Base-by-base conservation (phyloP, 2,888 invertebrate species). In the Ariolimax columbianus region DNA sequence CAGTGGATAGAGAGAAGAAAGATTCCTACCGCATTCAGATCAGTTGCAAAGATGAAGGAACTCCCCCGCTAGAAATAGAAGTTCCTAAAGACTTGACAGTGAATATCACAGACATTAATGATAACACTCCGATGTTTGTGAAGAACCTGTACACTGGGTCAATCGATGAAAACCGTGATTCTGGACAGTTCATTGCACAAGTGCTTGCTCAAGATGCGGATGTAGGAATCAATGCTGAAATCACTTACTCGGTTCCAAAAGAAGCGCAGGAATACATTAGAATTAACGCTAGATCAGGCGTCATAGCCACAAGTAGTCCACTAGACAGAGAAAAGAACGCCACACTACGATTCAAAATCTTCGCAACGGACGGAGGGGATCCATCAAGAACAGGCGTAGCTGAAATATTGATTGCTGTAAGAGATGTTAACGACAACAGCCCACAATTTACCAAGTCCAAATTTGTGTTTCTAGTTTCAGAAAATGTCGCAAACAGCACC, bases 61-160 rank as follows among this genome's bases (percentile, higher is more conserved):
- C 72, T 36, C 83, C 85, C n/a, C 86, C 90, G 7, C 73, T 89
- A 77, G 81, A 84, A 30, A 86, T 88, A 23, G 73, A 80, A 36
- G 88, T 85, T 26, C 51, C 86, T 0, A 75, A 75, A 75, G 33
- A 38, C 11, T 86, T 91, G 73, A 87, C 77, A 30, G 88, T 92
- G 26, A 85, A 86, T 63, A 86, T 92, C 33, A 82, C 86, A 14
- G 92, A 92, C 81, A 86, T 88, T 51, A 92, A 92, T 84, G 92
- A 92, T 85, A 87, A 91, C 77, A 75, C 84, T 0, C 92, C 92
- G 2, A 59, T 66, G 55, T 88, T 88, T 81, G 38, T 85, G 14
- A 84, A 87, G 72, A 36, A 75, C 11, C 55, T 83, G 33, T 90
- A 90, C 84, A 66, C 79, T 26, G 87, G 85, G 6, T 84, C 86